These are phyloP conservation scores for Xanthorhoe spadicearia DNA, from an alignment of 2,888 invertebrate species.

Conservation along the genomic window DNA sequence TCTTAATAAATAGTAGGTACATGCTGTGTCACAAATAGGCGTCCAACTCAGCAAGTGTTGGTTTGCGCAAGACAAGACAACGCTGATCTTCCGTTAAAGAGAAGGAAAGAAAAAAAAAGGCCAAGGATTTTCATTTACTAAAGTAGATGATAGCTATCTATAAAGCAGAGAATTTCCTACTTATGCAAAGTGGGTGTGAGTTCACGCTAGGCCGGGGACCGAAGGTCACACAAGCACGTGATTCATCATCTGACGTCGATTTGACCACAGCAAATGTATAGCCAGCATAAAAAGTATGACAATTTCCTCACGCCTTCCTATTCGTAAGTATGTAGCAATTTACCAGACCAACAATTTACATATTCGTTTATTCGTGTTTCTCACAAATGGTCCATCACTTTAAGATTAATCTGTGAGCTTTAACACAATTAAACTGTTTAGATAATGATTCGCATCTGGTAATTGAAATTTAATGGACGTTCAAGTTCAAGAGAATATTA, in stretches of 20 bases:
- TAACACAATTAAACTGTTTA: not conserved
- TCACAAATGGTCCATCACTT: constrained; percentile 3
- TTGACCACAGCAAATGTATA: constrained; percentile 27
- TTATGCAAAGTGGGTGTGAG: constrained; percentile 30
- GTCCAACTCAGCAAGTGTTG: no score
- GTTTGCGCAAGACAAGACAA: no score
- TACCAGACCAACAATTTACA: constrained; percentile 1
- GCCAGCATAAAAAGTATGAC: constrained; percentile 8
- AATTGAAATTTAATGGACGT: constrained; percentile 1
- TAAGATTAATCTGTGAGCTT: constrained; percentile 1
- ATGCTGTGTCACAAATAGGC: no score
- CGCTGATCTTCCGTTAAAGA: not conserved
- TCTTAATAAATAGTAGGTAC: no score
- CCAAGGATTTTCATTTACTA: constrained; percentile 32
- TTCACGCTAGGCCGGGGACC: constrained; percentile 24
- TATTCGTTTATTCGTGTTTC: constrained; percentile 4
- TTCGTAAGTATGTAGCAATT: constrained; percentile 3
- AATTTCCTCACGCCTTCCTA: constrained; percentile 12
- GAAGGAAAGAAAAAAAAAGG: constrained; percentile 4
- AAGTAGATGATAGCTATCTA: constrained; percentile 11
- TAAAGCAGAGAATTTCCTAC: constrained; percentile 33
- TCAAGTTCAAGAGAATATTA: not conserved
- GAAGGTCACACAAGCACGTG: constrained; percentile 52
- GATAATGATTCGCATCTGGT: not conserved
- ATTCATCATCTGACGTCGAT: constrained; percentile 47